Base-by-base conservation (phyloP, 2,888 invertebrate species). In the Fragum whitleyi region DNA sequence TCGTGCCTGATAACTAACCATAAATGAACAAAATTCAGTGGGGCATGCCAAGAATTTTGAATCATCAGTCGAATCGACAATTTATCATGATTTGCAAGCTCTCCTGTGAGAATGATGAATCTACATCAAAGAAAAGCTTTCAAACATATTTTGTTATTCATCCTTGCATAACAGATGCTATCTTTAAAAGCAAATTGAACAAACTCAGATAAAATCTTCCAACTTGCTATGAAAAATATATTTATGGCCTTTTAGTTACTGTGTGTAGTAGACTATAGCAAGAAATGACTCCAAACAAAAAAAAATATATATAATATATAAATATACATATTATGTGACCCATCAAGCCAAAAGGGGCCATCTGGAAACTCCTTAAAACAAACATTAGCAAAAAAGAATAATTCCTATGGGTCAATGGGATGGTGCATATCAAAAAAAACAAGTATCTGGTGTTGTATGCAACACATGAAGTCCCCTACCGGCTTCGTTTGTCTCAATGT, bases 41-140 rank as follows among this genome's bases (percentile, higher is more conserved):
- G 53, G 51, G 69, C 69, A 69, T 69, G 53, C 51, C 53, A 28
- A 29, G 51, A 53, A 69, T 53, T 53, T 69, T 53, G 36, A 69
- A 69, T 69, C 69, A 51, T 53, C 51, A 69, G n/a, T 53, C 53
- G 29, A 53, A 51, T 53, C 71, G 21, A 16, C 59, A 19, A 67
- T 74, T 70, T 39, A 79, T 79, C 79, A 71, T 71, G 71, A 57
- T 65, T 74, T 71, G 65, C 75, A 59, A 74, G 71, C 74, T 74
- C 67, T 42, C 67, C 21, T 14, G 71, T 75, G 59, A 79, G 53
- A 32, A 47, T 39, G 42, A 47, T 47, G 70, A 71, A 67, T 79
- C 74, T 21, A 71, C 74, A 79, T 79, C 79, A 79, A 79, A 79
- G 71, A n/a, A 53, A 76, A 32, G 61, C 65, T 74, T 61, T 53